Evolutionary conservation across 2,113 vertebrate species (phyloP).

Genomic region (Odontesthes bonariensis): DNA sequence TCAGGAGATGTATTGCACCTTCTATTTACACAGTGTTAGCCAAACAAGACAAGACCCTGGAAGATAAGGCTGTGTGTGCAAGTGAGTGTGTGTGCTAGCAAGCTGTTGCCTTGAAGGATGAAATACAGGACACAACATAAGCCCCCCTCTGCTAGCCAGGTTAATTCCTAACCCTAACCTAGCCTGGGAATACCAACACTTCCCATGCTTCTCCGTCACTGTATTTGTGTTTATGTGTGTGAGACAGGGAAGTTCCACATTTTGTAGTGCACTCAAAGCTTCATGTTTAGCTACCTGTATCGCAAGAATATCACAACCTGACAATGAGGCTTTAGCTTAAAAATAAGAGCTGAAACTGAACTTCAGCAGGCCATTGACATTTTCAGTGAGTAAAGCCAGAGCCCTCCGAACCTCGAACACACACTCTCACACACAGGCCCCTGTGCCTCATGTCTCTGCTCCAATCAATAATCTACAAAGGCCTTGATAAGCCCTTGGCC

Average conservation of each 20-base stretch:
- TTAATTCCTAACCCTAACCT: conserved; percentile 77
- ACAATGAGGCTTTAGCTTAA: background rate
- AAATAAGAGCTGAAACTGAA: conserved; percentile 29
- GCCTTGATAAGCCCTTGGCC: conserved; percentile 78
- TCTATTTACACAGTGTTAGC: conserved; percentile 81
- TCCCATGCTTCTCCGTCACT: conserved; percentile 55
- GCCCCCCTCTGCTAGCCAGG: conserved; percentile 57
- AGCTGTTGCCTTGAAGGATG: conserved; percentile 80
- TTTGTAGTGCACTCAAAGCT: background rate
- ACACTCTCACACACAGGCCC: conserved; percentile 38
- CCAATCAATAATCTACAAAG: conserved; percentile 82
- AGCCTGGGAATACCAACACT: conserved; percentile 75
- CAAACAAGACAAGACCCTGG: conserved; percentile 83
- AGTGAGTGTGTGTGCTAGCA: conserved; percentile 46
- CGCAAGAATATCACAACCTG: conserved; percentile 12
- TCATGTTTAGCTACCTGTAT: background rate
- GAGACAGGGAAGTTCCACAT: conserved; percentile 29
- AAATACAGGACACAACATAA: conserved; percentile 72
- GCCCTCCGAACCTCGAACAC: conserved; percentile 51
- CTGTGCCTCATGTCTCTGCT: conserved; percentile 69
- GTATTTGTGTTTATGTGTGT: conserved; percentile 1
- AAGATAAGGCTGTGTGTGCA: conserved; percentile 76
- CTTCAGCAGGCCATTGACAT: conserved; percentile 33
- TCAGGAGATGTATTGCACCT: conserved; percentile 84
- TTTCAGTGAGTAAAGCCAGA: conserved; percentile 65